These are phyloP conservation scores for Pachyseris speciosa DNA, from an alignment of 64 coral and sea anemone genomes.

Conservation along the genomic window DNA sequence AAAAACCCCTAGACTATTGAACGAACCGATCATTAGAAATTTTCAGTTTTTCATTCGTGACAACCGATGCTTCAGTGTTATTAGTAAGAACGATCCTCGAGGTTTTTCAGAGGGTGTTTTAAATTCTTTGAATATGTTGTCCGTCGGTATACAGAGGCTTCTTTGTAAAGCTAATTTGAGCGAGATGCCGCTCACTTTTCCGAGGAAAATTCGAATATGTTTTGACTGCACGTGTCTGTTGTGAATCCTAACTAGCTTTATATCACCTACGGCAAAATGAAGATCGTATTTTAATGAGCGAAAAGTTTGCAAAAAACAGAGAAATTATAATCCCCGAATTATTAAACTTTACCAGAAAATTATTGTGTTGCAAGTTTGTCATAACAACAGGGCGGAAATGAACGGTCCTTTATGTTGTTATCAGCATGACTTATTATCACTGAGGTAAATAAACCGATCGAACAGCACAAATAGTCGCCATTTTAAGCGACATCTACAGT, in stretches of 20 bases:
- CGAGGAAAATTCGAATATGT: not conserved
- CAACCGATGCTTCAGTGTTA: not conserved
- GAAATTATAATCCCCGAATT: not conserved
- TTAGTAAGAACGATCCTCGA: not conserved
- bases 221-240: not conserved
- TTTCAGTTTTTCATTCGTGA: not conserved
- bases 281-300: not conserved
- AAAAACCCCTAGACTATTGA: not conserved
- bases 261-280: not conserved
- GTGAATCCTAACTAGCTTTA: not conserved
- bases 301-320: not conserved
- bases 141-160: not conserved
- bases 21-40: not conserved
- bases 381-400: not conserved
- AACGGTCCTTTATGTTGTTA: not conserved
- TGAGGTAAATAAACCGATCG: not conserved
- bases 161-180: constrained; percentile 38
- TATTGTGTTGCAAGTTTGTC: not conserved
- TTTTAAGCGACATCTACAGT: no score
- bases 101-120: not conserved
- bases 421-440: not conserved
- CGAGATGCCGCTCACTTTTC: not conserved
- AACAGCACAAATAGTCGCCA: not conserved
- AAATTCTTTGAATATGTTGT: not conserved
- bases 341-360: not conserved